These are phyloP conservation scores for Microhierax caerulescens DNA, from an alignment of 2,797 vertebrate genomes.

Conservation along the genomic window DNA sequence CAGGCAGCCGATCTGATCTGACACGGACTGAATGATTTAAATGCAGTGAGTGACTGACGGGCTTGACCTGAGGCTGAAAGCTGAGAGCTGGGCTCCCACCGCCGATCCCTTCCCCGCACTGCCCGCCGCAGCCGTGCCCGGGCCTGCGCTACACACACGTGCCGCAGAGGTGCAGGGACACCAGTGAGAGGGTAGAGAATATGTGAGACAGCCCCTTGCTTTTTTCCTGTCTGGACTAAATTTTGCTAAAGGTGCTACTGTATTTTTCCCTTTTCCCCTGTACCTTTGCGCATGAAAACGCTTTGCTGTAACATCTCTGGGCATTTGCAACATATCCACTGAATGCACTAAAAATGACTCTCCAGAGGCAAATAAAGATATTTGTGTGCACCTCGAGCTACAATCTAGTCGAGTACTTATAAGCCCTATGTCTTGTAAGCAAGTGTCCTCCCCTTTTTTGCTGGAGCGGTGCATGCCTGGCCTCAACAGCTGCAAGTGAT, in stretches of 20 bases:
- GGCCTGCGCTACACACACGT: fast-evolving
- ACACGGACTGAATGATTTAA: not conserved
- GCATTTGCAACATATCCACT: not conserved
- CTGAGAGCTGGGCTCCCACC: not conserved
- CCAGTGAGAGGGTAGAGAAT: fast-evolving
- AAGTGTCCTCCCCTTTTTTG: not conserved
- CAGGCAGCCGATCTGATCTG: not conserved
- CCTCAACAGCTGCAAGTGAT: not conserved
- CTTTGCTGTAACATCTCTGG: not conserved
- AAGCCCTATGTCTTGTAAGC: not conserved
- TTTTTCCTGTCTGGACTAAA: not conserved
- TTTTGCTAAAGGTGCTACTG: not conserved
- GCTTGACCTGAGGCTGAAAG: not conserved
- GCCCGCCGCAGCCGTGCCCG: not conserved
- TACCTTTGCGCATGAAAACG: not conserved
- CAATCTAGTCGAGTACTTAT: not conserved
- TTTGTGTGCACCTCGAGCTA: not conserved
- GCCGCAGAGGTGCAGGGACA: not conserved
- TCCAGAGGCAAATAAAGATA: not conserved
- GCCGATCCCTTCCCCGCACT: not conserved
- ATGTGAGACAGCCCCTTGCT: not conserved
- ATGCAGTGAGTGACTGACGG: not conserved
- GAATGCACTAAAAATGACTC: not conserved
- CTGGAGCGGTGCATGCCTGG: not conserved
- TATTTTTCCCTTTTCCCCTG: fast-evolving